phyloP scores from a whole-genome alignment of 2,888 invertebrate genomes.

The Lamproptera curius region DNA sequence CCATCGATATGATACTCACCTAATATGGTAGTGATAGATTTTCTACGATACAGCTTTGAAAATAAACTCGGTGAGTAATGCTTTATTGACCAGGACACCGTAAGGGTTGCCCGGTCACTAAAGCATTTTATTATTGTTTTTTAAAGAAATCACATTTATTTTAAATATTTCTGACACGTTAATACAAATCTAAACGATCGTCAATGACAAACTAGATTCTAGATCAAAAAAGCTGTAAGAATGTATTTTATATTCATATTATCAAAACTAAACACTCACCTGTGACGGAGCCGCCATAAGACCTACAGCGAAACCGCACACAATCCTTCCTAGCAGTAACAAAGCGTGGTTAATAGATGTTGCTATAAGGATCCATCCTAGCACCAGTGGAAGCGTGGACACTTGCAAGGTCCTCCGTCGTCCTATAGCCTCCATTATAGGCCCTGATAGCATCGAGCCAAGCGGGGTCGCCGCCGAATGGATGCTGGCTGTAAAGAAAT shows the following conservation, averaged over 20 bases:
- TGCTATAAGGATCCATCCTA: conserved; percentile 84
- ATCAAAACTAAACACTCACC: conserved; percentile 52
- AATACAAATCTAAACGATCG: too few species aligned
- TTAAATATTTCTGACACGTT: too few species aligned
- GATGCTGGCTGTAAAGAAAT: conserved; percentile 80
- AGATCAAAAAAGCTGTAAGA: too few species aligned
- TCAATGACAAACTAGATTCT: too few species aligned
- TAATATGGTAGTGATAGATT: too few species aligned
- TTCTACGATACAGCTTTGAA: too few species aligned
- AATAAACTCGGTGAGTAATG: too few species aligned
- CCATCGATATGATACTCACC: too few species aligned
- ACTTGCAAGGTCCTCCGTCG: conserved; percentile 81
- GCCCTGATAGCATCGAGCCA: conserved; percentile 84
- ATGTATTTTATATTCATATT: not conserved
- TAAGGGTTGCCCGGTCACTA: too few species aligned
- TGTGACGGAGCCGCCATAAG: conserved; percentile 85
- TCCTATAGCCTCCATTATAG: conserved; percentile 84
- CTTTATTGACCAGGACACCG: too few species aligned
- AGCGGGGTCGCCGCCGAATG: conserved; percentile 88
- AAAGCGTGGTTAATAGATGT: conserved; percentile 75
- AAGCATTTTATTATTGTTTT: too few species aligned
- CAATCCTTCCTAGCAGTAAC: conserved; percentile 81
- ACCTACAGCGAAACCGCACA: conserved; percentile 86
- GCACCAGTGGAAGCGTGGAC: conserved; percentile 80
- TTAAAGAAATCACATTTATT: too few species aligned